phyloP scores from a whole-genome alignment of 2,113 vertebrate genomes.

The Cottus gobio region DNA sequence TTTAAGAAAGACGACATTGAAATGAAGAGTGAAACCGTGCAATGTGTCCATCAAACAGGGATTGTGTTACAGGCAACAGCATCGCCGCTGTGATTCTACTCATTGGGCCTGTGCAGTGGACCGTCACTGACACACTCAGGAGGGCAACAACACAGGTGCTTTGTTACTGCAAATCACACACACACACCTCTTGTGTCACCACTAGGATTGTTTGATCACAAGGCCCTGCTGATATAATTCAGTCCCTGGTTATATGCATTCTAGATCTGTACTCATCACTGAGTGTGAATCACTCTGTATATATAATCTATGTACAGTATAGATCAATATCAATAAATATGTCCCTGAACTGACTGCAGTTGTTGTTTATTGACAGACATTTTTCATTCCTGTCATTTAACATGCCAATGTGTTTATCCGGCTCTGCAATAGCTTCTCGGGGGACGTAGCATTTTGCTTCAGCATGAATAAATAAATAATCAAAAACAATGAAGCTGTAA shows the following conservation, averaged over 20 bases:
- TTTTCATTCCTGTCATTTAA: neutral
- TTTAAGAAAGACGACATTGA: neutral
- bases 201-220: neutral
- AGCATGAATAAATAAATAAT: neutral
- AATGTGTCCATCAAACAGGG: neutral
- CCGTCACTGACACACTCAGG: conserved; percentile 14
- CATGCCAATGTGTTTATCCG: neutral
- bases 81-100: neutral
- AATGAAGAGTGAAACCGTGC: neutral
- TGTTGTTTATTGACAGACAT: neutral
- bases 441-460: neutral
- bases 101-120: conserved; percentile 8
- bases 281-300: conserved; percentile 30
- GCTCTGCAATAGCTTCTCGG: neutral
- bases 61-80: neutral
- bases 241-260: neutral
- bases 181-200: neutral
- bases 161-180: neutral
- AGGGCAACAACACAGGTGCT: conserved; percentile 1
- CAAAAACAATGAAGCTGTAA: neutral
- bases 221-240: neutral
- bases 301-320: conserved; percentile 23
- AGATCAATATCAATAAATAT: conserved; percentile 48
- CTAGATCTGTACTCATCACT: neutral
- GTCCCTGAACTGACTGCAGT: neutral